A percentile compares a stretch with the other conserved stretches of the same genome.
These are phyloP conservation scores for Epinephelus moara DNA, from an alignment of 2,113 vertebrate genomes.

Conservation along the genomic window DNA sequence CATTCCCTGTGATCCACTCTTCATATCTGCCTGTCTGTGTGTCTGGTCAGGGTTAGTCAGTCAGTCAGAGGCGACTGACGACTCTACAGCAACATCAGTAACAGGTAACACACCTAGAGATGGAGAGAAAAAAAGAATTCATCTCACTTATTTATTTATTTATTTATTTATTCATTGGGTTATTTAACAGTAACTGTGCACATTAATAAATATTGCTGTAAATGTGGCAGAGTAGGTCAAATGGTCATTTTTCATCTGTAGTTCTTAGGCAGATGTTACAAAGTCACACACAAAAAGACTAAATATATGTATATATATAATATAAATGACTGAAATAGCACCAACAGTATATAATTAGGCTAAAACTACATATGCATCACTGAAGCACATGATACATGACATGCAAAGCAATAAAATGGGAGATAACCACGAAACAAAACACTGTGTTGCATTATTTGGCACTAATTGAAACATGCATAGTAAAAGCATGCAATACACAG, in stretches of 20 bases:
- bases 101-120: slow-evolving; percentile 40
- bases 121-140: not conserved
- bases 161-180: not conserved
- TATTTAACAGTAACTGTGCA: not conserved
- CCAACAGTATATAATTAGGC: not conserved
- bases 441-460: not conserved
- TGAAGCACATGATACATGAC: not conserved
- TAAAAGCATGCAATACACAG: not conserved
- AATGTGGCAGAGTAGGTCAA: not conserved
- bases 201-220: not conserved
- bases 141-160: not conserved
- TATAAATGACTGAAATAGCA: no score
- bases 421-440: not conserved
- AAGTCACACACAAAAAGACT: not conserved
- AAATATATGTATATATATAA: not conserved
- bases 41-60: slow-evolving; percentile 26
- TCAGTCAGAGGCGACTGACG: slow-evolving; percentile 50
- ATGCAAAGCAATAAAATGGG: not conserved
- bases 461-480: no score
- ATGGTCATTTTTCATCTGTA: not conserved
- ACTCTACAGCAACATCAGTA: slow-evolving; percentile 52
- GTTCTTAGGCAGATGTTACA: not conserved
- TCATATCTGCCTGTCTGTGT: slow-evolving; percentile 38
- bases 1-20: slow-evolving; percentile 56
- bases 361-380: not conserved